Evolutionary conservation across 2,888 invertebrate genomes (phyloP), one percentile per base, ranked within the genome.

Genomic region (Tholera decimalis): DNA sequence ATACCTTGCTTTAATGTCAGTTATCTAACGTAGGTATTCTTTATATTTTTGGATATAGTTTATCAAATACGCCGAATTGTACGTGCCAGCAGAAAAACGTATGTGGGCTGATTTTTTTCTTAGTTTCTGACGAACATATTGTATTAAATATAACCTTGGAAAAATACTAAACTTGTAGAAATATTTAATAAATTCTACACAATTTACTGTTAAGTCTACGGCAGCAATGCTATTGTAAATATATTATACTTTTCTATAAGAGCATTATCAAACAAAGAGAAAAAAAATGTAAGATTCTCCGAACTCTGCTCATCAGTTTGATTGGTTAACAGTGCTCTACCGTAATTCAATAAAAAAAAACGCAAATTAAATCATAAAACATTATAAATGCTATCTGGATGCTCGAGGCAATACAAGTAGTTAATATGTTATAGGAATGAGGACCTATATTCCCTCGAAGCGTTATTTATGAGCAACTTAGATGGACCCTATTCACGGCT

Each of bases 401-500:
- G 24, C 1, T 15, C 15, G 13, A 20, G 8, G 22, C 13, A 26
- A 26, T 18, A n/a, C 20, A 54, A 20, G 37, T 26, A 44, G 11
- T 2, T 15, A 28, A 41, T 15, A 43, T 18, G 35, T 26, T 15
- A 30, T 33, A 4, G 22, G 33, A 46, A 59, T 20, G 30, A 8
- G 22, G 44, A 11, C 13, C 11, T 13, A 64, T 33, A 44, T 30
- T 24, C 22, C 11, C 1, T n/a, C 9, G 1, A 56, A 47, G 24
- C 41, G 24, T 57, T 51, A 57, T 56, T 70, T 70, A 59, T 55
- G 56, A 62, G 30, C 39, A 43, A 37, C 26, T 9, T 24, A n/a
- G n/a, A n/a, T n/a, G n/a, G n/a, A n/a, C n/a, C n/a, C n/a, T n/a
- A n/a, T n/a, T n/a, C n/a, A n/a, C n/a, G n/a, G n/a, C n/a, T n/a